These are phyloP conservation scores for Coenonympha glycerion DNA, from an alignment of 2,888 invertebrate genomes.

Conservation along the genomic window DNA sequence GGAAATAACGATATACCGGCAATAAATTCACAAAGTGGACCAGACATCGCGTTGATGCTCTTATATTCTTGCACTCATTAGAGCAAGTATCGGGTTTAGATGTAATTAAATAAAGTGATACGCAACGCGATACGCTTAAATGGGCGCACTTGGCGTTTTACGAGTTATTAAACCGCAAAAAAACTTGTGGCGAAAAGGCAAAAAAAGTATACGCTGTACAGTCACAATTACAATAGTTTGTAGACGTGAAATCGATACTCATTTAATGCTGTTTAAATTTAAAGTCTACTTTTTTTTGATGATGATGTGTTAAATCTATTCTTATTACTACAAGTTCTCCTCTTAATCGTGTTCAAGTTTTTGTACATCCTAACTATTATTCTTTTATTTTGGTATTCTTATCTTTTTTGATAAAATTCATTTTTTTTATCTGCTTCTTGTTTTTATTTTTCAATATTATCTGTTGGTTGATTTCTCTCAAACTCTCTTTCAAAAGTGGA, in stretches of 20 bases:
- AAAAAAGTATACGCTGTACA: not conserved
- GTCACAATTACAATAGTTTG: not conserved
- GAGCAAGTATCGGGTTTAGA: slow-evolving; percentile 1
- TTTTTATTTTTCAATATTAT: no score
- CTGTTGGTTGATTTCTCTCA: no score
- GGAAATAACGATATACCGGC: not conserved
- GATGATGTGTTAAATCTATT: not conserved
- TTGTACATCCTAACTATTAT: no score
- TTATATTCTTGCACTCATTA: not conserved
- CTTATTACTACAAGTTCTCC: not conserved
- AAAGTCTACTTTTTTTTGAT: not conserved
- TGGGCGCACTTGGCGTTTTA: slow-evolving; percentile 39
- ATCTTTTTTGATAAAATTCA: no score
- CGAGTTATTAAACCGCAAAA: slow-evolving; percentile 13
- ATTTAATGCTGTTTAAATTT: not conserved
- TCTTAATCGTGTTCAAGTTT: no score
- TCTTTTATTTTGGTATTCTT: no score
- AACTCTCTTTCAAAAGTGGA: no score
- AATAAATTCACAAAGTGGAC: not conserved
- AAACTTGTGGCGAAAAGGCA: slow-evolving; percentile 4
- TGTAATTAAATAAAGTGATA: slow-evolving; percentile 9
- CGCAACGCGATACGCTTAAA: slow-evolving; percentile 24
- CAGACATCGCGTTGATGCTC: not conserved
- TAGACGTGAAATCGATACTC: not conserved
- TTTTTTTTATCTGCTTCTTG: no score